Evolutionary conservation across 1,140 invertebrate species (phyloP).

Genomic region (Aethina tumida): DNA sequence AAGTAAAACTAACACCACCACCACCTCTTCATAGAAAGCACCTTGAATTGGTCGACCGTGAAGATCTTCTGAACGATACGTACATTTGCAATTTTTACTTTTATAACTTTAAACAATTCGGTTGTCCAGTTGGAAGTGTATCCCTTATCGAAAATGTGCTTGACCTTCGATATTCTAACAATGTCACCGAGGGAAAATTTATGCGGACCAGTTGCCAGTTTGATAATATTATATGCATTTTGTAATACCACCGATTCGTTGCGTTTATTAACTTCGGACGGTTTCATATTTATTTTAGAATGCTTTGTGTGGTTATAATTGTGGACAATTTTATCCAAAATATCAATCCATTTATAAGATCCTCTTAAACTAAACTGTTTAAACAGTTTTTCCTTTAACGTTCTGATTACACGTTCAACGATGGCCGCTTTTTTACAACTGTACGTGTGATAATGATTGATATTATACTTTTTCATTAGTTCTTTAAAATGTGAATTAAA

Average conservation of each 20-base stretch:
- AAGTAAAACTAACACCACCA: too few species aligned
- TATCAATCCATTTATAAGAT: constrained; percentile 34
- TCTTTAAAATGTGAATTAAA: constrained; percentile 27
- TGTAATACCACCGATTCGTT: constrained; percentile 8
- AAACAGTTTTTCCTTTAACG: constrained; percentile 38
- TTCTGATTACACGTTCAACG: constrained; percentile 39
- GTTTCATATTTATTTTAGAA: constrained; percentile 13
- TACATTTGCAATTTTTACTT: constrained; percentile 20
- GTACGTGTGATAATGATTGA: constrained; percentile 38
- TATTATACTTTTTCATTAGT: constrained; percentile 30
- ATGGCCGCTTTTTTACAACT: constrained; percentile 37
- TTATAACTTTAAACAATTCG: constrained; percentile 27
- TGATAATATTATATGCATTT: constrained; percentile 8
- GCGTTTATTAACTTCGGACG: constrained; percentile 7
- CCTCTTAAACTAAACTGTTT: constrained; percentile 36
- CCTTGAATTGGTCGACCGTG: constrained; percentile 17
- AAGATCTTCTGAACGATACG: constrained; percentile 20
- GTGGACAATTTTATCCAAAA: constrained; percentile 8
- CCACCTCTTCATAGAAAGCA: constrained; percentile 27
- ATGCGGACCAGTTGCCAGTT: constrained; percentile 2
- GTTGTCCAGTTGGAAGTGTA: constrained; percentile 28
- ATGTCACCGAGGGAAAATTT: constrained; percentile 14
- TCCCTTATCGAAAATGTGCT: constrained; percentile 27
- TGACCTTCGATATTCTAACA: constrained; percentile 16
- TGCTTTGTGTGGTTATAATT: constrained; percentile 16